These are phyloP conservation scores for Oophaga sylvatica DNA, from an alignment of 2,797 vertebrate genomes.

Conservation along the genomic window DNA sequence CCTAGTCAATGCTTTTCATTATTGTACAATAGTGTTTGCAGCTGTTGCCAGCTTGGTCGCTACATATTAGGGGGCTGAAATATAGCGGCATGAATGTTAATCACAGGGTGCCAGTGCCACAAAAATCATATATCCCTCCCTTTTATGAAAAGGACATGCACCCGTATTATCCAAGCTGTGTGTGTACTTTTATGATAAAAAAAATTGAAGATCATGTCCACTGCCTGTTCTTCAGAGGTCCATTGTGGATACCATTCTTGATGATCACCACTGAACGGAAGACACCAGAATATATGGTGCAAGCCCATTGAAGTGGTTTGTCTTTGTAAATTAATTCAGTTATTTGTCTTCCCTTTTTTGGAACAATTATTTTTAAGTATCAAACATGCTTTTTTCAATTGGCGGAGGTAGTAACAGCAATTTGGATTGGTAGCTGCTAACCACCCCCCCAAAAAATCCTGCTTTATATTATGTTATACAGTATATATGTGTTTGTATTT, in stretches of 20 bases:
- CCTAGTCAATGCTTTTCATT: background rate
- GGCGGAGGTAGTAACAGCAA: too few species aligned
- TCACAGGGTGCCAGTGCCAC: background rate
- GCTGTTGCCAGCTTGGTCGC: constrained; percentile 12
- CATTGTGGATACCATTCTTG: background rate
- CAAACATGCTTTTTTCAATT: too few species aligned
- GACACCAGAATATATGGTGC: background rate
- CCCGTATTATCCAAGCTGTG: background rate
- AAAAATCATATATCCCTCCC: background rate
- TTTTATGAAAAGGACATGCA: background rate
- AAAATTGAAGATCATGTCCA: background rate
- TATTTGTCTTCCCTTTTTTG: too few species aligned
- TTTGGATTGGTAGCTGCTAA: too few species aligned
- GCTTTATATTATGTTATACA: too few species aligned
- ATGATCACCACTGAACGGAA: background rate
- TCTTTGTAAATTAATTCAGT: background rate
- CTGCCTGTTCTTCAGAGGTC: background rate
- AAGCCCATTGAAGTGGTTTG: background rate
- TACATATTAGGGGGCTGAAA: background rate
- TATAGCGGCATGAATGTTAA: background rate
- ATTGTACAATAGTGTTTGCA: constrained; percentile 22
- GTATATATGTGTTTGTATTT: too few species aligned
- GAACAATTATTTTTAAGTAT: too few species aligned
- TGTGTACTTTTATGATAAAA: background rate
- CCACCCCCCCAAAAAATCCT: too few species aligned